These are phyloP conservation scores for Coryphaenoides rupestris DNA, from an alignment of 2,113 vertebrate species.

Conservation along the genomic window DNA sequence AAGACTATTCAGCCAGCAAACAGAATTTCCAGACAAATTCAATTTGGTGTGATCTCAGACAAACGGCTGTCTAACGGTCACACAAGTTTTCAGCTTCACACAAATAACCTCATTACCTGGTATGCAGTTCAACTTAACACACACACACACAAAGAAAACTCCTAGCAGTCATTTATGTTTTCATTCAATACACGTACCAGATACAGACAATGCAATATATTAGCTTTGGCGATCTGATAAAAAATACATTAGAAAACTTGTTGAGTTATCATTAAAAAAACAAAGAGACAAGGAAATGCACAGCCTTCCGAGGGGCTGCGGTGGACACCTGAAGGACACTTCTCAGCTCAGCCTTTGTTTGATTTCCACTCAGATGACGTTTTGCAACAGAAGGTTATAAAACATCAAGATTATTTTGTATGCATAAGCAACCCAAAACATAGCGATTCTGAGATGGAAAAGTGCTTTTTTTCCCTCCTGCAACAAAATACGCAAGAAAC, in stretches of 20 bases:
- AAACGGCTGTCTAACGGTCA: neutral
- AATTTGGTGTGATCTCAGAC: no score
- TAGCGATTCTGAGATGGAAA: no score
- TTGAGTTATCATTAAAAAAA: constrained; percentile 13
- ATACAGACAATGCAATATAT: constrained; percentile 30
- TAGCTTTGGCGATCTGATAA: constrained; percentile 33
- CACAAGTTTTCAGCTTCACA: neutral
- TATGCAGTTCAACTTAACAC: no score
- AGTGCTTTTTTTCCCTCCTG: no score
- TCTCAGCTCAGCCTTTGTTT: constrained; percentile 41
- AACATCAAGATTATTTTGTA: no score
- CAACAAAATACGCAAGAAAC: no score
- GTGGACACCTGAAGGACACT: constrained; percentile 13
- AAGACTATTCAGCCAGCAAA: neutral
- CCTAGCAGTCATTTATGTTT: neutral
- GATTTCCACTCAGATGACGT: no score
- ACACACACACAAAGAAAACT: no score
- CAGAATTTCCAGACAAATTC: neutral
- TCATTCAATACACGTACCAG: constrained; percentile 7
- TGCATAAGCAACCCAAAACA: no score
- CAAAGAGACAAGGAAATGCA: constrained; percentile 36
- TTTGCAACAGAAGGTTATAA: no score
- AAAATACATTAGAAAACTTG: constrained; percentile 42
- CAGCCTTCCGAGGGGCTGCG: constrained; percentile 38
- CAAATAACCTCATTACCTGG: no score